Evolutionary conservation across 1,140 invertebrate genomes (phyloP).

Genomic region (Drosophila prosaltans): DNA sequence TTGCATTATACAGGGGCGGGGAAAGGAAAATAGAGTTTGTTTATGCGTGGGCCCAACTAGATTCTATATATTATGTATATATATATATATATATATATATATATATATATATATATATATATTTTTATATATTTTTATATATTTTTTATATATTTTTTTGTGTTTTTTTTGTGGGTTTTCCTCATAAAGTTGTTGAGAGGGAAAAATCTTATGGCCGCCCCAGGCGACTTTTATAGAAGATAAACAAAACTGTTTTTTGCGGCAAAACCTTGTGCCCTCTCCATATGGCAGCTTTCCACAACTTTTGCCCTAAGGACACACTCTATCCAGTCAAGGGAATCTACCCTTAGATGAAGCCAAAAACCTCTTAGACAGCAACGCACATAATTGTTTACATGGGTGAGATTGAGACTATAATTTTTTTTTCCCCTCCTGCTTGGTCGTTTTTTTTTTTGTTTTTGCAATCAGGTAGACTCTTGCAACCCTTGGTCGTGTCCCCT

Average conservation of each 20-base stretch:
- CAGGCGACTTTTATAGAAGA: slow-evolving; percentile 45
- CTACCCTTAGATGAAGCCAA: slow-evolving; percentile 37
- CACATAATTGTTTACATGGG: slow-evolving; percentile 71
- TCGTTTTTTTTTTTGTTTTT: slow-evolving; percentile 36
- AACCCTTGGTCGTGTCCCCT: slow-evolving; percentile 45
- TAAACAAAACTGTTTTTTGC: slow-evolving; percentile 45
- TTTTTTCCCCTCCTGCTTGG: background rate
- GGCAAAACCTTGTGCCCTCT: slow-evolving; percentile 7
- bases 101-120: too few species aligned
- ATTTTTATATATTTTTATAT: too few species aligned
- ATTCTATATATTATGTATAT: background rate
- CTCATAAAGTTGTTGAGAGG: slow-evolving; percentile 12
- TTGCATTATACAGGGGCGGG: slow-evolving; percentile 51
- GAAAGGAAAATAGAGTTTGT: slow-evolving; percentile 47
- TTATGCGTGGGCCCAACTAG: slow-evolving; percentile 25
- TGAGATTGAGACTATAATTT: slow-evolving; percentile 43
- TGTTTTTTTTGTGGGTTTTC: slow-evolving; percentile 8
- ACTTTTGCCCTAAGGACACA: slow-evolving; percentile 28
- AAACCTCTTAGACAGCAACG: slow-evolving; percentile 42
- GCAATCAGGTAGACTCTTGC: slow-evolving; percentile 61
- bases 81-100: background rate
- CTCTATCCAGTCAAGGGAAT: slow-evolving; percentile 31
- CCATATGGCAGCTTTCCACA: slow-evolving; percentile 55
- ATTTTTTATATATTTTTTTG: background rate
- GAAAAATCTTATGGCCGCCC: slow-evolving; percentile 10